Evolutionary conservation across 2,888 invertebrate genomes (phyloP).

Genomic region (Heliconius hortense): DNA sequence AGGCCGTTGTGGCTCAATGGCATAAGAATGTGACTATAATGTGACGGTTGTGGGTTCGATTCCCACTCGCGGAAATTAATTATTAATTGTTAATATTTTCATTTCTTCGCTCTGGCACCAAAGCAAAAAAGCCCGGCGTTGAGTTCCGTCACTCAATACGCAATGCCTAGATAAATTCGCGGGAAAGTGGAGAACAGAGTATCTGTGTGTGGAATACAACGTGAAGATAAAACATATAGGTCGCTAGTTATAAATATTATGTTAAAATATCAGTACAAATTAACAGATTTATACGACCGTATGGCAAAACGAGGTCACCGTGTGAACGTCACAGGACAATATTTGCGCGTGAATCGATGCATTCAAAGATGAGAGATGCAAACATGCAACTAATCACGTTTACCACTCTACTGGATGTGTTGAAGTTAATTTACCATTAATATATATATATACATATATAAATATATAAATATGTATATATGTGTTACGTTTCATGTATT

Average conservation of each 20-base stretch:
- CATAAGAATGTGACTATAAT: neutral
- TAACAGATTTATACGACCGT: conserved; percentile 7
- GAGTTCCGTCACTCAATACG: too few relatives aligned
- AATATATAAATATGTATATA: too few relatives aligned
- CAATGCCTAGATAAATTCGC: too few relatives aligned
- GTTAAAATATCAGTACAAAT: conserved; percentile 11
- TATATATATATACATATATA: neutral
- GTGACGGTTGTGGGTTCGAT: neutral
- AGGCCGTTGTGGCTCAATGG: too few relatives aligned
- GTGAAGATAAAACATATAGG: too few relatives aligned
- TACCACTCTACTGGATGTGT: conserved; percentile 3
- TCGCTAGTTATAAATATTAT: neutral
- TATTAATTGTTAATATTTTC: too few relatives aligned
- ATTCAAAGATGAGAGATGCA: conserved; percentile 26
- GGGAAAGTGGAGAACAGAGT: too few relatives aligned
- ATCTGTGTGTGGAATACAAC: neutral
- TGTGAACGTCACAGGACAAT: conserved; percentile 31
- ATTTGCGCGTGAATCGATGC: conserved; percentile 40
- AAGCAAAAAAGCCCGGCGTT: too few relatives aligned
- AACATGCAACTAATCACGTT: conserved; percentile 17
- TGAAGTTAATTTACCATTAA: conserved; percentile 2
- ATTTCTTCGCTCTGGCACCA: too few relatives aligned
- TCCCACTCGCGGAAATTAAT: too few relatives aligned
- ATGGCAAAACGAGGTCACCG: conserved; percentile 31
- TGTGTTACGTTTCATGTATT: too few relatives aligned